Evolutionary conservation across 2,797 vertebrate genomes (phyloP).

Genomic region (Liparis tanakae): DNA sequence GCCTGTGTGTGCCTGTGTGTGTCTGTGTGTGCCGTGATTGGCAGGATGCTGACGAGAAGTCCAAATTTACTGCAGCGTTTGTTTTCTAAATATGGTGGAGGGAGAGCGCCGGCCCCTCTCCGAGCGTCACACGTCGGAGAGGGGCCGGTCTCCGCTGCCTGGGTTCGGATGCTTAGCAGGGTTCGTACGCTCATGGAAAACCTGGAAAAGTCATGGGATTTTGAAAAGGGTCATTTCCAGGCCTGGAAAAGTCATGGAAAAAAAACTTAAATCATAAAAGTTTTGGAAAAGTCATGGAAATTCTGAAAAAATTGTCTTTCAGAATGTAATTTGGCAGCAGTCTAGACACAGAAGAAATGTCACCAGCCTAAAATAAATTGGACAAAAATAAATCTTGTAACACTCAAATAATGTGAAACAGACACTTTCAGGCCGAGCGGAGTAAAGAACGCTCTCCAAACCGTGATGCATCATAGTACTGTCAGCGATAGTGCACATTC

Average conservation of each 20-base stretch:
- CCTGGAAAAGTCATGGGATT: too few relatives aligned
- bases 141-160: slow-evolving; percentile 35
- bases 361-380: slow-evolving; percentile 5
- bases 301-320: slow-evolving; percentile 20
- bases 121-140: slow-evolving; percentile 46
- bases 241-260: too few relatives aligned
- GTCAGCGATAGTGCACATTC: slow-evolving; percentile 43
- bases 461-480: slow-evolving; percentile 24
- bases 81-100: slow-evolving; percentile 53
- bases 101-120: slow-evolving; percentile 31
- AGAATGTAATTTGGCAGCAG: neutral
- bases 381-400: slow-evolving; percentile 34
- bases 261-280: too few relatives aligned
- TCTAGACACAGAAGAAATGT: slow-evolving; percentile 7
- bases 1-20: slow-evolving; percentile 19
- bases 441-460: slow-evolving; percentile 22
- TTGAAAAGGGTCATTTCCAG: too few relatives aligned
- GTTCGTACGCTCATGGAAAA: too few relatives aligned
- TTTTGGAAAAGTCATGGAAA: too few relatives aligned
- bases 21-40: slow-evolving; percentile 29
- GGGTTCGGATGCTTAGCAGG: slow-evolving; percentile 49
- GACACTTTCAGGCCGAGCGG: slow-evolving; percentile 29
- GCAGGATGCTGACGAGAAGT: slow-evolving; percentile 50
- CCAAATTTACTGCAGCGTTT: slow-evolving; percentile 54
- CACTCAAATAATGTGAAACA: slow-evolving; percentile 44